Percentiles rank a stretch among this genome's conserved stretches.
Conservation (phyloP, 2,888 invertebrate species). For the Synanthedon vespiformis region DNA sequence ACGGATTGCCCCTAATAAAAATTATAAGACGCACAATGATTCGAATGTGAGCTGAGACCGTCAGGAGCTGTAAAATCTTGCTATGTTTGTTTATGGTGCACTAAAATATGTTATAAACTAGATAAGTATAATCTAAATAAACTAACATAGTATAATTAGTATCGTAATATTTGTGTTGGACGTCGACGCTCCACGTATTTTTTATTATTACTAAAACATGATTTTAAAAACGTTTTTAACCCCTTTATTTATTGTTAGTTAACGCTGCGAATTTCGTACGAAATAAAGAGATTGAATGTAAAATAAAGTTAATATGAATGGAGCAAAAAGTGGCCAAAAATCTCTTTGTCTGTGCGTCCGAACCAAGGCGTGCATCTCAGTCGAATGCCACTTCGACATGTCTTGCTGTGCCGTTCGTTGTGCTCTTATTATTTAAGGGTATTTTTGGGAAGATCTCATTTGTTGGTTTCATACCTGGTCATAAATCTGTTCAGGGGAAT, state of each 20-base stretch:
- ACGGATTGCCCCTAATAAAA: conserved; percentile 71
- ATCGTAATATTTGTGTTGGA: conserved; percentile 35
- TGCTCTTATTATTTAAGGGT: conserved; percentile 60
- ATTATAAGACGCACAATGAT: conserved; percentile 70
- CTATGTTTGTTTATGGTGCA: conserved; percentile 69
- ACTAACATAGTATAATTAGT: conserved; percentile 58
- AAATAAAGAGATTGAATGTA: background rate
- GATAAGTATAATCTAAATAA: conserved; percentile 69
- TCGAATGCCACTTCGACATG: conserved; percentile 39
- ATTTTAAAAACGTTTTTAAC: too few relatives aligned
- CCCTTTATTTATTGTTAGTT: too few relatives aligned
- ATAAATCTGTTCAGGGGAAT: conserved; percentile 55
- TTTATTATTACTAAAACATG: conserved; percentile 1
- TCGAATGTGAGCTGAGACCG: conserved; percentile 60
- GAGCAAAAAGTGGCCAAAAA: conserved; percentile 51
- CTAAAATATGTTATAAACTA: conserved; percentile 71
- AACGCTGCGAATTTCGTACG: too few relatives aligned
- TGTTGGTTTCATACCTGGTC: conserved; percentile 62
- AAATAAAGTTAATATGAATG: conserved; percentile 19
- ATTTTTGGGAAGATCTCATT: conserved; percentile 64
- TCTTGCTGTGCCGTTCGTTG: conserved; percentile 59
- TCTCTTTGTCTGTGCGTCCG: conserved; percentile 63
- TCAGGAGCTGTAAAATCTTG: conserved; percentile 65
- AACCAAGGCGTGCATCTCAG: conserved; percentile 39
- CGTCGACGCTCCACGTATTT: conserved; percentile 2